These are phyloP conservation scores for Neogobius melanostomus DNA, from an alignment of 2,113 vertebrate genomes.

Conservation along the genomic window DNA sequence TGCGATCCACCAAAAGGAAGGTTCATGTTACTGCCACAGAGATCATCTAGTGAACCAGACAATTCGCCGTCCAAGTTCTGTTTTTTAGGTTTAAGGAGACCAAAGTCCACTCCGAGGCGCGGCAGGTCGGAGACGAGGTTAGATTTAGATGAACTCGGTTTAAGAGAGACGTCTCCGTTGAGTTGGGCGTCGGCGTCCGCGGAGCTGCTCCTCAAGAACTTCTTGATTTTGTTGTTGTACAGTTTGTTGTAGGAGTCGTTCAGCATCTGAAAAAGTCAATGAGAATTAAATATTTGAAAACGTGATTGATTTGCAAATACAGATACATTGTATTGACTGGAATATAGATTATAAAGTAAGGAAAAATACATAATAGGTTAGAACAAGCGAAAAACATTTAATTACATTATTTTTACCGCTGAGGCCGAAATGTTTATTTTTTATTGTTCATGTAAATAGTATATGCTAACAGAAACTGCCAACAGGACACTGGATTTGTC, in stretches of 20 bases:
- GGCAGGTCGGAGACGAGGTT: conserved; percentile 40
- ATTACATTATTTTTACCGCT: too few species aligned
- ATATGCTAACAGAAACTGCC: too few species aligned
- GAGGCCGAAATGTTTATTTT: too few species aligned
- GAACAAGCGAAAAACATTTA: too few species aligned
- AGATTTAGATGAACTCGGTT: conserved; percentile 27
- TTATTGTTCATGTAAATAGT: too few species aligned
- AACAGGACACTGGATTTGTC: too few species aligned
- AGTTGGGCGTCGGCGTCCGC: neutral
- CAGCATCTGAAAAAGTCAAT: conserved; percentile 65
- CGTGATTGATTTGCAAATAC: neutral
- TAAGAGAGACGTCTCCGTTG: neutral
- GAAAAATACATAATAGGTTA: too few species aligned
- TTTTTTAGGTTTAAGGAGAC: conserved; percentile 42
- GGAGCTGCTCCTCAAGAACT: conserved; percentile 58
- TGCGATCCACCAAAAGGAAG: conserved; percentile 48
- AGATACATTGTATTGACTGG: neutral
- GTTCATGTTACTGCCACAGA: conserved; percentile 54
- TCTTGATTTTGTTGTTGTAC: conserved; percentile 75
- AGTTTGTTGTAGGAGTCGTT: conserved; percentile 75
- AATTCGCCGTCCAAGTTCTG: conserved; percentile 7
- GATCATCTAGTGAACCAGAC: neutral
- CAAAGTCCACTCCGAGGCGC: conserved; percentile 69
- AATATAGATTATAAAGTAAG: neutral
- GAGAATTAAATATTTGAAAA: neutral